Percentiles rank a stretch among this genome's conserved stretches.
Conservation (phyloP, 2,888 invertebrate genomes). For the Ditylenchus weischeri region DNA sequence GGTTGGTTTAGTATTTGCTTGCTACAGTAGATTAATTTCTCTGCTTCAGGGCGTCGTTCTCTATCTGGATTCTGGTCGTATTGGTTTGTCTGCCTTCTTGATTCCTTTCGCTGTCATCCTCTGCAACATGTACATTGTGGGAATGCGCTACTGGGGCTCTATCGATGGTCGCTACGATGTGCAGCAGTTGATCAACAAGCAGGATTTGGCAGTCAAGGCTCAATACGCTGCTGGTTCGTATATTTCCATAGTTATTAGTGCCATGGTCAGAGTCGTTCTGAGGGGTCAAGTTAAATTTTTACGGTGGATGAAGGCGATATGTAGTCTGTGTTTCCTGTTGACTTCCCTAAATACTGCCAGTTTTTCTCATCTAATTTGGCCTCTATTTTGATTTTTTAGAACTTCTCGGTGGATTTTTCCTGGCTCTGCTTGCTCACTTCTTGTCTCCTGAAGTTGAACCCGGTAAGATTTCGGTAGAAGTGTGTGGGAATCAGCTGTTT, state of each 20-base stretch:
- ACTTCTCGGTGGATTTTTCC: constrained; percentile 29
- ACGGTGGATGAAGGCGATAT: too few relatives aligned
- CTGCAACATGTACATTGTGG: constrained; percentile 13
- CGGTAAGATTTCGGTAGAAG: neutral
- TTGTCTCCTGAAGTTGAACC: constrained; percentile 23
- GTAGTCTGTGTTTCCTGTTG: neutral
- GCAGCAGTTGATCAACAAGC: constrained; percentile 26
- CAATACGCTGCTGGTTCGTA: constrained; percentile 28
- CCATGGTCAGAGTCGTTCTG: neutral
- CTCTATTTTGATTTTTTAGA: constrained; percentile 12
- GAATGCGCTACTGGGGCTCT: constrained; percentile 25
- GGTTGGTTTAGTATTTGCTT: constrained; percentile 1
- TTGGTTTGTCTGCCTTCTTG: constrained; percentile 7
- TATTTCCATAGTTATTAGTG: neutral
- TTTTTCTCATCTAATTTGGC: neutral
- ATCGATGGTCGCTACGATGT: constrained; percentile 33
- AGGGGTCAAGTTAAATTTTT: neutral
- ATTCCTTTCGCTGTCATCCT: constrained; percentile 4
- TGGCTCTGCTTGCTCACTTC: constrained; percentile 27
- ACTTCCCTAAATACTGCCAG: neutral
- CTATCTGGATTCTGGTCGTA: constrained; percentile 25
- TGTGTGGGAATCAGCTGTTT: too few relatives aligned
- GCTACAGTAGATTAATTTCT: neutral
- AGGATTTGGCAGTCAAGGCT: constrained; percentile 22
- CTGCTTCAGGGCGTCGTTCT: constrained; percentile 19